These are phyloP conservation scores for Chelmon rostratus DNA, from an alignment of 2,797 vertebrate genomes.

Conservation along the genomic window DNA sequence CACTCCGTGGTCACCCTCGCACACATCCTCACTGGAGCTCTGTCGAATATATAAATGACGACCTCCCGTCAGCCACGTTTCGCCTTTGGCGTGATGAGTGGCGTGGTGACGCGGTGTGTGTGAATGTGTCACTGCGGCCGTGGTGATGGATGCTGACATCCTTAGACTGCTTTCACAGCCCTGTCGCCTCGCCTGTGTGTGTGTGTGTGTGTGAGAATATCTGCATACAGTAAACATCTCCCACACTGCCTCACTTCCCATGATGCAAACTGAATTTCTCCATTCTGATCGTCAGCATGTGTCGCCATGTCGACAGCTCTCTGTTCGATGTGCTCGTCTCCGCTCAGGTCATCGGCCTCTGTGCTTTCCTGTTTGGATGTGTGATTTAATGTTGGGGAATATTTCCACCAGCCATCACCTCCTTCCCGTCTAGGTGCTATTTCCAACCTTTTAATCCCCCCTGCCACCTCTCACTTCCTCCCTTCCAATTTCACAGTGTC, in stretches of 20 bases:
- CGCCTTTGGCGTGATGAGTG: background rate
- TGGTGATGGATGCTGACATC: slow-evolving; percentile 45
- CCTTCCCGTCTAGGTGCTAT: slow-evolving; percentile 25
- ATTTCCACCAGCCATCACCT: slow-evolving; percentile 32
- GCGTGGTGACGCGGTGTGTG: slow-evolving; percentile 18
- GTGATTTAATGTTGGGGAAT: background rate
- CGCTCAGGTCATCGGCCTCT: slow-evolving; percentile 12
- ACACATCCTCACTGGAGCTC: background rate
- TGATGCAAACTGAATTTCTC: background rate
- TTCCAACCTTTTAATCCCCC: slow-evolving; percentile 55
- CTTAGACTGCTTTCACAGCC: slow-evolving; percentile 21
- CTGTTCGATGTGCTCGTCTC: background rate
- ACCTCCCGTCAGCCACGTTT: slow-evolving; percentile 28
- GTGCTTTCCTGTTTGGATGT: background rate
- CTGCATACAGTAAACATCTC: slow-evolving; percentile 13
- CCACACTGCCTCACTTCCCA: background rate
- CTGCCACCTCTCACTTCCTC: slow-evolving; percentile 49
- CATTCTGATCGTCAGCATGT: background rate
- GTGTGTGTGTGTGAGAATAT: background rate
- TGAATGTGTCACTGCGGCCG: background rate
- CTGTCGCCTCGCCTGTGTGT: slow-evolving; percentile 13
- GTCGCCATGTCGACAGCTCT: background rate
- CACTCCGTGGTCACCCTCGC: slow-evolving; percentile 2
- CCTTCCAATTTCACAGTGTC: slow-evolving; percentile 47
- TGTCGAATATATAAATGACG: background rate